Conservation (phyloP, 2,888 invertebrate genomes). For the Drosophila koepferae region DNA sequence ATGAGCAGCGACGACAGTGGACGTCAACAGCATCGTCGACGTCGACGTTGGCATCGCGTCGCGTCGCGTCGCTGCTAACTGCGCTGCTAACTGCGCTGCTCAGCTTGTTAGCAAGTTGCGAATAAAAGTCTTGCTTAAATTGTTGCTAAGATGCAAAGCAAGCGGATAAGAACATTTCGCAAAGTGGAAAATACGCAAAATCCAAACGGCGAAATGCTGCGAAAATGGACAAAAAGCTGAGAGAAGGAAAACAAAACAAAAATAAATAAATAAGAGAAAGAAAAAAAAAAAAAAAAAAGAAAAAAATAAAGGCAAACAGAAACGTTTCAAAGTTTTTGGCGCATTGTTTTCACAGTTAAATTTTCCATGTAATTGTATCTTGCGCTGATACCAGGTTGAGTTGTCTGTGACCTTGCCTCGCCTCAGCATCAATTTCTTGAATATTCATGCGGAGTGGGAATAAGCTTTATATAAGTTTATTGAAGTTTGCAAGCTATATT, state of each 20-base stretch:
- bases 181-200: constrained; percentile 15
- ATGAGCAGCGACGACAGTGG: constrained; percentile 68
- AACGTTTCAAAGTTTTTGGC: constrained; percentile 25
- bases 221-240: constrained; percentile 3
- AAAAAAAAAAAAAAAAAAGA: neutral
- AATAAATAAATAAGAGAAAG: neutral
- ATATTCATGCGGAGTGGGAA: neutral
- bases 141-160: constrained; percentile 57
- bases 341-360: constrained; percentile 30
- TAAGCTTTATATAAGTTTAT: neutral
- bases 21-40: constrained; percentile 39
- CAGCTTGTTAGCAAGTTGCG: constrained; percentile 51
- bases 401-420: neutral
- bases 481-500: neutral
- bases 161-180: constrained; percentile 36
- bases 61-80: too few relatives aligned
- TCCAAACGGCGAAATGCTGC: constrained; percentile 3
- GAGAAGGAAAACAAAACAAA: neutral
- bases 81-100: constrained; percentile 21
- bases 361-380: constrained; percentile 34
- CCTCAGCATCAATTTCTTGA: too few relatives aligned
- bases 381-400: constrained; percentile 12
- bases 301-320: constrained; percentile 9
- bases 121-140: constrained; percentile 47
- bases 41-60: too few relatives aligned